A percentile compares a stretch with the other conserved stretches of the same genome.
Evolutionary conservation across 2,113 vertebrate species (phyloP).

Genomic region (Diphyllodes magnificus): DNA sequence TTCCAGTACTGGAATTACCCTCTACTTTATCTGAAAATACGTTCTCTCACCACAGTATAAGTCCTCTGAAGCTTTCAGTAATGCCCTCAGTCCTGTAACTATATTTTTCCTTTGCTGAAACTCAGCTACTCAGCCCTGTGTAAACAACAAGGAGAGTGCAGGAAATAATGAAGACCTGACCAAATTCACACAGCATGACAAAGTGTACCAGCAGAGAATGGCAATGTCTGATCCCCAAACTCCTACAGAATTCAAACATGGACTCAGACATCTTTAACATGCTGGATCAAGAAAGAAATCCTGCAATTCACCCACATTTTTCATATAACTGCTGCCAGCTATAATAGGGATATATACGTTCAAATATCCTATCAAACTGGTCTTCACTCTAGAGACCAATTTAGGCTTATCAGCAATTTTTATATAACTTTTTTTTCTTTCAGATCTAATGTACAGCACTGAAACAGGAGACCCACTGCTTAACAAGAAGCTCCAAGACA

Average conservation of each 20-base stretch:
- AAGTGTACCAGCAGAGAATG: background rate
- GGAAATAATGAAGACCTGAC: background rate
- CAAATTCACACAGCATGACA: background rate
- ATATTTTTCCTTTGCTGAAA: background rate
- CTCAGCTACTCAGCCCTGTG: background rate
- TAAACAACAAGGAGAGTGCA: background rate
- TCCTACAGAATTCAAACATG: rapidly evolving
- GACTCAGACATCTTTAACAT: background rate
- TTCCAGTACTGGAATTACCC: background rate
- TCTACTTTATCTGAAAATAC: background rate
- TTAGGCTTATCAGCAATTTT: background rate
- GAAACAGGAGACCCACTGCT: background rate
- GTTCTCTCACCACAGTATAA: background rate
- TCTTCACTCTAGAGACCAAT: background rate
- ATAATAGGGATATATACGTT: background rate
- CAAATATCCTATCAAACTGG: background rate
- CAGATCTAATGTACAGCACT: background rate
- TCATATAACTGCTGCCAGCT: background rate
- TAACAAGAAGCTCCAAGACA: background rate
- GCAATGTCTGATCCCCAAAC: background rate
- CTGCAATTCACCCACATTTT: background rate
- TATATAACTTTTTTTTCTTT: background rate
- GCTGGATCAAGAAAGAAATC: background rate
- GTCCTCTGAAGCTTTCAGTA: background rate
- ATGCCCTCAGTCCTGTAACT: background rate